These are phyloP conservation scores for Tachypleus tridentatus DNA, from an alignment of 1,140 invertebrate species.

Conservation along the genomic window DNA sequence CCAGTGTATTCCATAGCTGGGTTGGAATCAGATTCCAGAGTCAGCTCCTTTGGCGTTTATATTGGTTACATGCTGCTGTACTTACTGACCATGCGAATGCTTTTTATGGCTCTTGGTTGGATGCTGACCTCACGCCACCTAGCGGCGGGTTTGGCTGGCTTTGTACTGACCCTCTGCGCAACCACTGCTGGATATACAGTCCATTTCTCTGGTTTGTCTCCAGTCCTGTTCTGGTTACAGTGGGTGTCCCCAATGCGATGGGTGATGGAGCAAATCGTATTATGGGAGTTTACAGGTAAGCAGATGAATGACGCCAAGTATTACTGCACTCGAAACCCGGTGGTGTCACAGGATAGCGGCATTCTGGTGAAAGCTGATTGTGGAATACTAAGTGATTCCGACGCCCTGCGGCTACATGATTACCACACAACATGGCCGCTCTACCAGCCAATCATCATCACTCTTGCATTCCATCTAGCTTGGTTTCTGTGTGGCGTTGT, in stretches of 20 bases:
- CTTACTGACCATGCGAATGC: constrained; percentile 53
- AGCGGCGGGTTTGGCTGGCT: constrained; percentile 43
- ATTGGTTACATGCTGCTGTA: constrained; percentile 69
- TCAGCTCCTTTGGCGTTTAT: constrained; percentile 56
- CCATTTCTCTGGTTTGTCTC: constrained; percentile 54
- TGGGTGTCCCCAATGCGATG: constrained; percentile 60
- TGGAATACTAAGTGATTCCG: constrained; percentile 22
- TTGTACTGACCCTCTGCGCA: constrained; percentile 49
- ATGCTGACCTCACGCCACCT: constrained; percentile 36
- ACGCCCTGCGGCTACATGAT: constrained; percentile 24
- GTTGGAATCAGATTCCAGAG: constrained; percentile 43
- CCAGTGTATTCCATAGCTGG: constrained; percentile 84
- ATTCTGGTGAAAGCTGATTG: constrained; percentile 29
- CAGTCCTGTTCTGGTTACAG: constrained; percentile 49
- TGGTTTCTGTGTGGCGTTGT: constrained; percentile 12
- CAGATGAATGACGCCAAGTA: constrained; percentile 8
- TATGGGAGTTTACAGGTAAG: constrained; percentile 24
- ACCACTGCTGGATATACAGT: constrained; percentile 56
- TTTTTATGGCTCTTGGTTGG: constrained; percentile 54
- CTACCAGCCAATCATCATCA: constrained; percentile 18
- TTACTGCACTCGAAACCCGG: constrained; percentile 21
- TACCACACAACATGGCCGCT: constrained; percentile 9
- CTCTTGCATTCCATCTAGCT: constrained; percentile 18
- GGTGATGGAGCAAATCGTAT: constrained; percentile 49
- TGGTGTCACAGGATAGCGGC: constrained; percentile 25